phyloP scores from a whole-genome alignment of 2,797 vertebrate species.

The Salmo trutta region DNA sequence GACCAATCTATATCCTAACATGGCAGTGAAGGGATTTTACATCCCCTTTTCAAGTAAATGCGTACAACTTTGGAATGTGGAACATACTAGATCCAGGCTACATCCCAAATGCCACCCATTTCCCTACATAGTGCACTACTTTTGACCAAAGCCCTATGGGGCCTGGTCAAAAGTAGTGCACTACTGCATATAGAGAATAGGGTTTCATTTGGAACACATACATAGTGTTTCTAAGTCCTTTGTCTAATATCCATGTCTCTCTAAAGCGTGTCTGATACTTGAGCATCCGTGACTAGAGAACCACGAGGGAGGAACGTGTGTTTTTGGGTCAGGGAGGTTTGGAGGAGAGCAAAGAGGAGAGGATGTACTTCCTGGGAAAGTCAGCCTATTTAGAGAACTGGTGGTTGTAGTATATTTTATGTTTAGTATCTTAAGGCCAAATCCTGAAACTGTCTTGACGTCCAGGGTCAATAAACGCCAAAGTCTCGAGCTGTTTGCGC shows the following conservation, averaged over 20 bases:
- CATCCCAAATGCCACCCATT: background rate
- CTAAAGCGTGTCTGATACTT: conserved; percentile 5
- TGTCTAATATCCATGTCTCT: conserved; percentile 11
- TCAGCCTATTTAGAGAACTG: background rate
- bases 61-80: conserved; percentile 16
- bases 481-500: background rate
- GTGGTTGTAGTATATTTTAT: background rate
- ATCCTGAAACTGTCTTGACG: background rate
- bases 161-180: too few species aligned
- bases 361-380: background rate
- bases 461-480: background rate
- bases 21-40: conserved; percentile 29
- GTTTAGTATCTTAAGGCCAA: background rate
- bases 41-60: conserved; percentile 2
- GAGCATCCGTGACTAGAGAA: background rate
- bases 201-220: too few species aligned
- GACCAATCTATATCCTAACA: background rate
- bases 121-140: too few species aligned
- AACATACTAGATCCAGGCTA: background rate
- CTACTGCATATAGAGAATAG: too few species aligned
- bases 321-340: conserved; percentile 1
- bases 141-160: too few species aligned
- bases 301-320: background rate
- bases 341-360: background rate
- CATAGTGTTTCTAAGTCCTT: conserved; percentile 4